These are phyloP conservation scores for Nematostella vectensis DNA, from an alignment of 92 coral and sea anemone species.

Conservation along the genomic window DNA sequence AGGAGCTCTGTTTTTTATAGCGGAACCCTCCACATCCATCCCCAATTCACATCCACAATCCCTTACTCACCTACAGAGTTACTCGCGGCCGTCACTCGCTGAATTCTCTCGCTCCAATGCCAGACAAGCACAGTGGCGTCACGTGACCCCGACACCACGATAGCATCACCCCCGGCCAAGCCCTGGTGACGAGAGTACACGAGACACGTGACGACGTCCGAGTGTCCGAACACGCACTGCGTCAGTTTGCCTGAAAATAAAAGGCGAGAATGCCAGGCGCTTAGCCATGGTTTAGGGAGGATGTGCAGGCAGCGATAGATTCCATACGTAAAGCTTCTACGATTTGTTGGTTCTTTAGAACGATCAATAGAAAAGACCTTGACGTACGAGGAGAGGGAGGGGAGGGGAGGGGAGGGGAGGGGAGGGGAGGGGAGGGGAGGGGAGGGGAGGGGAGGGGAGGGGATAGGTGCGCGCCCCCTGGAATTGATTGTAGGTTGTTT, in stretches of 20 bases:
- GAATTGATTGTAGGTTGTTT: too few relatives aligned
- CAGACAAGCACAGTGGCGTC: slow-evolving; percentile 94
- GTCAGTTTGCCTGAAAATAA: slow-evolving; percentile 66
- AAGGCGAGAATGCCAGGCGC: not conserved
- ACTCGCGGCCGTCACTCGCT: slow-evolving; percentile 62
- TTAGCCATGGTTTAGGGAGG: not conserved
- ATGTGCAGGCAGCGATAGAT: not conserved
- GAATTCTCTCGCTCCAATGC: slow-evolving; percentile 86
- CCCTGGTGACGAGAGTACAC: slow-evolving; percentile 88
- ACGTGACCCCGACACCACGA: slow-evolving; percentile 96
- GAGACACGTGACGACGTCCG: slow-evolving; percentile 96
- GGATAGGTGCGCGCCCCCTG: too few relatives aligned
- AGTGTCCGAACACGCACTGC: slow-evolving; percentile 95
- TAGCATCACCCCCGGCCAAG: slow-evolving; percentile 69
- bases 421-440: too few relatives aligned
- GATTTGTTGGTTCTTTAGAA: too few relatives aligned
- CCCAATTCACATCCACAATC: too few relatives aligned
- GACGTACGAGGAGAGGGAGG: too few relatives aligned
- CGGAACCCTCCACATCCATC: too few relatives aligned
- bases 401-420: too few relatives aligned
- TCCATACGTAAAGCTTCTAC: too few relatives aligned
- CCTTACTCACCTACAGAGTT: slow-evolving; percentile 68
- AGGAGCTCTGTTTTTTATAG: too few relatives aligned
- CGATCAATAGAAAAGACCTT: too few relatives aligned
- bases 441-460: too few relatives aligned